phyloP scores from a whole-genome alignment of 2,113 vertebrate species.

The Cromileptes altivelis region DNA sequence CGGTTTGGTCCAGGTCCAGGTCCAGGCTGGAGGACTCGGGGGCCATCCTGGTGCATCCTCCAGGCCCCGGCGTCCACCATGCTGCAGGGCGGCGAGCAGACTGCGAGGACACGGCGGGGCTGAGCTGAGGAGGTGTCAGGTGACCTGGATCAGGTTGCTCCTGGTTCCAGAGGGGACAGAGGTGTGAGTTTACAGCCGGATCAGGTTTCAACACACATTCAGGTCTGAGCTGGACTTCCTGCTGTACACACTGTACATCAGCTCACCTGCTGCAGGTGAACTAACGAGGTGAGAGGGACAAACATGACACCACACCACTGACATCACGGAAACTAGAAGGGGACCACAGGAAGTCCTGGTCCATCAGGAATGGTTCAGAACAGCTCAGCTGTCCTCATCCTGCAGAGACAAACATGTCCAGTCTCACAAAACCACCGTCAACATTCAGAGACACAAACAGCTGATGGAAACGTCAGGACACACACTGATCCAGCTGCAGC shows the following conservation, averaged over 20 bases:
- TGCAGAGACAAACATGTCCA: neutral
- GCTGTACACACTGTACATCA: constrained; percentile 43
- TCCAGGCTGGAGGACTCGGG: constrained; percentile 37
- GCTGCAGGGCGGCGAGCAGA: constrained; percentile 51
- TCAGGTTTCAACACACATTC: constrained; percentile 71
- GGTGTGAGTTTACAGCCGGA: constrained; percentile 70
- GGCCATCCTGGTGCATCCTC: constrained; percentile 59
- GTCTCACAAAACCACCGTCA: no score
- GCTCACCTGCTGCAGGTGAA: no score
- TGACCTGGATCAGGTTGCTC: constrained; percentile 64
- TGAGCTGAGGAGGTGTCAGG: constrained; percentile 50
- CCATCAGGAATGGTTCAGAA: neutral
- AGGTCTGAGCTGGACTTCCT: constrained; percentile 43
- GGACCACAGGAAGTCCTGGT: constrained; percentile 26
- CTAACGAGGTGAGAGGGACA: constrained; percentile 19
- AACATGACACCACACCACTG: constrained; percentile 21
- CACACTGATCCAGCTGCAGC: no score
- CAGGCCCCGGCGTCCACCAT: constrained; percentile 59
- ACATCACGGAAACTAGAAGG: constrained; percentile 57
- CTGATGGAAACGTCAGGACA: no score
- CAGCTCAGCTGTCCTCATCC: neutral
- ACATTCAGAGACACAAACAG: no score
- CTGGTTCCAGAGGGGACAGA: constrained; percentile 60
- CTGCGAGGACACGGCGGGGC: constrained; percentile 17
- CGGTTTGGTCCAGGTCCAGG: constrained; percentile 31